phyloP scores from a whole-genome alignment of 2,113 vertebrate species.

The Hymenochirus boettgeri region DNA sequence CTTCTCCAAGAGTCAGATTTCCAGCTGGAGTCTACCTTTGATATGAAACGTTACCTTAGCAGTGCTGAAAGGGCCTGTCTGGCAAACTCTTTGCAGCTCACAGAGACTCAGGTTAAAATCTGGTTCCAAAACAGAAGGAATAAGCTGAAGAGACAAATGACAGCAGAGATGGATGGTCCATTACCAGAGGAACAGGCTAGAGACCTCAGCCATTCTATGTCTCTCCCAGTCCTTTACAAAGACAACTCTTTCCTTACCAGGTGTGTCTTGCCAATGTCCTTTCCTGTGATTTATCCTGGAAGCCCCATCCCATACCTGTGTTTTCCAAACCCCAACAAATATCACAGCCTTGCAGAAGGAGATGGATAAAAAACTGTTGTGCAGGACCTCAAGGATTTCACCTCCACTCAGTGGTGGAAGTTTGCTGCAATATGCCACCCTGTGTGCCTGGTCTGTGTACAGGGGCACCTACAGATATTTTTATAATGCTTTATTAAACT shows the following conservation, averaged over 20 bases:
- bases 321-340: constrained; percentile 73
- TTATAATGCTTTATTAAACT: no score
- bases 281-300: constrained; percentile 73
- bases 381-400: no score
- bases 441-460: no score
- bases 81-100: constrained; percentile 71
- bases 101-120: constrained; percentile 76
- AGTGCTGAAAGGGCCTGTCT: constrained; percentile 76
- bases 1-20: constrained; percentile 84
- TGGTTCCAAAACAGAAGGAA: constrained; percentile 80
- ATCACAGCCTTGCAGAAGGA: constrained; percentile 74
- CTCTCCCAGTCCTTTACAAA: constrained; percentile 72
- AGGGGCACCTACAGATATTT: no score
- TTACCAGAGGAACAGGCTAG: constrained; percentile 53
- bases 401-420: no score
- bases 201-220: constrained; percentile 57
- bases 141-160: constrained; percentile 79
- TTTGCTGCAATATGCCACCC: no score
- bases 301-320: constrained; percentile 74
- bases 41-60: constrained; percentile 80
- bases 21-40: constrained; percentile 83
- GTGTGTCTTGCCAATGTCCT: constrained; percentile 73
- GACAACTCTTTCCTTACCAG: constrained; percentile 69
- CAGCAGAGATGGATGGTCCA: constrained; percentile 68
- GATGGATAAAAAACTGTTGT: constrained; percentile 80